A percentile compares a stretch with the other conserved stretches of the same genome.
These are phyloP conservation scores for Neogale vison DNA, from an alignment of 2,113 vertebrate species.

Conservation along the genomic window DNA sequence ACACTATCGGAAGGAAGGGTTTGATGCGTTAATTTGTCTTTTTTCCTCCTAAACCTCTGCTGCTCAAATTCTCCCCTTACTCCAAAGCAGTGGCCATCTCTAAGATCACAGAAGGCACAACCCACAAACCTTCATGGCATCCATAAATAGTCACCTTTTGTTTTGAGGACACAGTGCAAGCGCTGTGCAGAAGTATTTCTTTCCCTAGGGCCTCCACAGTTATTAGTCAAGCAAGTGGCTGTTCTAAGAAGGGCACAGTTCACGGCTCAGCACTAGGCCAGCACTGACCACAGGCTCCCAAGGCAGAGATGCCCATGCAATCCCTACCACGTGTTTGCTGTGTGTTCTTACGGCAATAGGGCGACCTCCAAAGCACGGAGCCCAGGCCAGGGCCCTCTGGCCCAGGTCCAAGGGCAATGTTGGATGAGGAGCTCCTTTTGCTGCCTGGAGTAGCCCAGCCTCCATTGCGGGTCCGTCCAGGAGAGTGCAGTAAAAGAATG, in stretches of 20 bases:
- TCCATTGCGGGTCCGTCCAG: background rate
- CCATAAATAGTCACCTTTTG: background rate
- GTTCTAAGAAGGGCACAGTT: background rate
- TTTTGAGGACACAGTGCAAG: background rate
- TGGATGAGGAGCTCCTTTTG: background rate
- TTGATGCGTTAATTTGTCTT: background rate
- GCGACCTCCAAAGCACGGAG: background rate
- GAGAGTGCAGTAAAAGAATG: background rate
- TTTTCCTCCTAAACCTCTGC: background rate
- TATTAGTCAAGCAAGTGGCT: background rate
- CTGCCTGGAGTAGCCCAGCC: background rate
- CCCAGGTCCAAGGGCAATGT: background rate
- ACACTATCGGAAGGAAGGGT: background rate
- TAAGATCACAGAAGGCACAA: background rate
- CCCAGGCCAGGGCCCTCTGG: background rate
- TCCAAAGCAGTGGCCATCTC: background rate
- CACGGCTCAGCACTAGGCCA: background rate
- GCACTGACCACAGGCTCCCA: background rate
- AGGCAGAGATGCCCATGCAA: background rate
- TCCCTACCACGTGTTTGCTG: fast-evolving
- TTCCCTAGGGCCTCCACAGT: background rate
- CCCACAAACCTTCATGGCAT: background rate
- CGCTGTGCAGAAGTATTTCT: background rate
- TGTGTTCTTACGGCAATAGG: background rate
- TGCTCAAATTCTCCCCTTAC: background rate